Evolutionary conservation across 1,140 invertebrate genomes (phyloP).

Genomic region (Magallana gigas): DNA sequence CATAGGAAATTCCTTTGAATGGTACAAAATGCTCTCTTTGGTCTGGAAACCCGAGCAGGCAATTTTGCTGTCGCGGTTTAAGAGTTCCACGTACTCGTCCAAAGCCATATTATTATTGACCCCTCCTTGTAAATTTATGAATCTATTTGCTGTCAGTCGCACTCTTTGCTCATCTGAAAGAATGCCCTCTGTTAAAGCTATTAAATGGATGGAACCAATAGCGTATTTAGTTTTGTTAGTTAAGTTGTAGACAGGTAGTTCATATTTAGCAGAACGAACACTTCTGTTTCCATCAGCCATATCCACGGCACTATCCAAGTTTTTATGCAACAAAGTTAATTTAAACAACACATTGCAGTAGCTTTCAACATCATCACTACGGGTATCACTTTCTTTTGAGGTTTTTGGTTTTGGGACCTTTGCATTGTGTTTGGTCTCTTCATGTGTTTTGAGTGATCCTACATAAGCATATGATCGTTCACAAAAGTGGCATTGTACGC

Average conservation of each 20-base stretch:
- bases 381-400: background rate
- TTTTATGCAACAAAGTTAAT: conserved; percentile 46
- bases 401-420: background rate
- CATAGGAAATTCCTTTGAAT: conserved; percentile 57
- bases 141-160: conserved; percentile 49
- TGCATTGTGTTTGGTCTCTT: conserved; percentile 30
- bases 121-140: conserved; percentile 56
- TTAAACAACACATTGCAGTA: conserved; percentile 53
- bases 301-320: conserved; percentile 55
- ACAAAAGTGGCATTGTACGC: conserved; percentile 57
- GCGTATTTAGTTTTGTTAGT: conserved; percentile 59
- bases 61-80: conserved; percentile 57
- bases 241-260: conserved; percentile 54
- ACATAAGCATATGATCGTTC: conserved; percentile 47
- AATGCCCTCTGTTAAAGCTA: conserved; percentile 29
- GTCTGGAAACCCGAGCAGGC: conserved; percentile 51
- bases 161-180: conserved; percentile 44
- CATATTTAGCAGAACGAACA: conserved; percentile 55
- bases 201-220: conserved; percentile 56
- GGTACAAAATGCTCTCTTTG: conserved; percentile 47
- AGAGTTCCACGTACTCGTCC: conserved; percentile 58
- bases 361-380: conserved; percentile 36
- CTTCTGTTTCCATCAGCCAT: conserved; percentile 54
- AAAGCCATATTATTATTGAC: conserved; percentile 58
- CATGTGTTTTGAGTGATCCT: conserved; percentile 35